Evolutionary conservation across 2,888 invertebrate species (phyloP).

Genomic region (Pelosia muscerda): DNA sequence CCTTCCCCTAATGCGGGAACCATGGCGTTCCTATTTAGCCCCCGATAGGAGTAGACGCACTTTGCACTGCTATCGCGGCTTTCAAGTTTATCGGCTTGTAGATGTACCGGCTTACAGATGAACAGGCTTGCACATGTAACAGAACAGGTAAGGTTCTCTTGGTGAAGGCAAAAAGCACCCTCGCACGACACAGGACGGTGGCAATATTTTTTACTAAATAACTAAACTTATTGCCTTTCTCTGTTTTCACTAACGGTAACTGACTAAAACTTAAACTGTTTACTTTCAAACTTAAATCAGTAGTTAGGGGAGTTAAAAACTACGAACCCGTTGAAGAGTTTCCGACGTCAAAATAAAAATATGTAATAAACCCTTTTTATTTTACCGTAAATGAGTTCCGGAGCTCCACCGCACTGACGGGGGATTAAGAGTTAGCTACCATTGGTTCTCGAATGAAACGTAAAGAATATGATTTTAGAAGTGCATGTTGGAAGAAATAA

Average conservation of each 20-base stretch:
- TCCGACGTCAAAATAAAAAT: slow-evolving; percentile 74
- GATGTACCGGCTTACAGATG: too few relatives aligned
- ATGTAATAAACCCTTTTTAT: slow-evolving; percentile 78
- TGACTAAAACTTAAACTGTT: slow-evolving; percentile 32
- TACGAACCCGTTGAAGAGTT: slow-evolving; percentile 45
- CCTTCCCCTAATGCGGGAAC: too few relatives aligned
- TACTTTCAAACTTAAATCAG: slow-evolving; percentile 33
- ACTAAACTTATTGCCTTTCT: background rate
- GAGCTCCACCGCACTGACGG: slow-evolving; percentile 70
- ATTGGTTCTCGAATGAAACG: slow-evolving; percentile 33
- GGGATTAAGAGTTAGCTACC: slow-evolving; percentile 64
- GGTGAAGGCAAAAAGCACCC: too few relatives aligned
- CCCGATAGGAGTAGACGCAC: too few relatives aligned
- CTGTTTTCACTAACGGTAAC: slow-evolving; percentile 13
- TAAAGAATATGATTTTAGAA: background rate
- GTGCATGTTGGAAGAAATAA: too few relatives aligned
- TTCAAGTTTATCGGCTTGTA: too few relatives aligned
- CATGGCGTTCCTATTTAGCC: too few relatives aligned
- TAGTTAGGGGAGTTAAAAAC: slow-evolving; percentile 50
- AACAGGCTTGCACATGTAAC: too few relatives aligned
- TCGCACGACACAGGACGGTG: too few relatives aligned
- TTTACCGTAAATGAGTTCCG: slow-evolving; percentile 77
- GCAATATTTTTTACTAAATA: background rate
- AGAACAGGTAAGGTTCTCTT: too few relatives aligned
- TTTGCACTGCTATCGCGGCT: too few relatives aligned